phyloP scores from a whole-genome alignment of 2,888 invertebrate species.

The Polyploca ridens region DNA sequence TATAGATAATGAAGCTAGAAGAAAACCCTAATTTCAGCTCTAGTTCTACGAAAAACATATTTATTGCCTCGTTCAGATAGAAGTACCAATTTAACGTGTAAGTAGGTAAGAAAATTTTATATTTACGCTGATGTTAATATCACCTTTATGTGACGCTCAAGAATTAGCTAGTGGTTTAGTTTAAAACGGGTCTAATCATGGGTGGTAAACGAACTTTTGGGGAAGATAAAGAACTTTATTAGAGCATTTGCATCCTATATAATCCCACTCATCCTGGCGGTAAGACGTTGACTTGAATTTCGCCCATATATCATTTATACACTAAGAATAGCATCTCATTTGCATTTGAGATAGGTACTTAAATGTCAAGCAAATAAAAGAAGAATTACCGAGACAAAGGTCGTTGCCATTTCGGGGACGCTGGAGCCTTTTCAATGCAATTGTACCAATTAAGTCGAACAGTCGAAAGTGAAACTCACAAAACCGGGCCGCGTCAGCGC shows the following conservation, averaged over 20 bases:
- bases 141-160: slow-evolving; percentile 37
- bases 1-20: not conserved
- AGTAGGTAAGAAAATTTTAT: slow-evolving; percentile 36
- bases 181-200: slow-evolving; percentile 34
- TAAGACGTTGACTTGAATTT: slow-evolving; percentile 13
- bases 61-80: slow-evolving; percentile 21
- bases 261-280: not conserved
- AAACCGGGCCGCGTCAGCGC: slow-evolving; percentile 48
- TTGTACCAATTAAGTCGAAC: slow-evolving; percentile 77
- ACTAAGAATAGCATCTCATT: slow-evolving; percentile 34
- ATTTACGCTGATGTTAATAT: slow-evolving; percentile 44
- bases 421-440: slow-evolving; percentile 58
- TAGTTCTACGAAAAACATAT: slow-evolving; percentile 10
- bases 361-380: slow-evolving; percentile 44
- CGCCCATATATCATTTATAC: not conserved
- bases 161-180: slow-evolving; percentile 41
- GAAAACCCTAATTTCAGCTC: not conserved
- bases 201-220: slow-evolving; percentile 34
- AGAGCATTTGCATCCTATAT: slow-evolving; percentile 7
- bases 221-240: slow-evolving; percentile 47
- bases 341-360: slow-evolving; percentile 39
- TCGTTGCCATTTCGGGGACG: slow-evolving; percentile 58
- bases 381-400: slow-evolving; percentile 51
- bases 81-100: slow-evolving; percentile 28
- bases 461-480: slow-evolving; percentile 79